Evolutionary conservation across 2,797 vertebrate genomes (phyloP).

Genomic region (Scolopax rusticola): DNA sequence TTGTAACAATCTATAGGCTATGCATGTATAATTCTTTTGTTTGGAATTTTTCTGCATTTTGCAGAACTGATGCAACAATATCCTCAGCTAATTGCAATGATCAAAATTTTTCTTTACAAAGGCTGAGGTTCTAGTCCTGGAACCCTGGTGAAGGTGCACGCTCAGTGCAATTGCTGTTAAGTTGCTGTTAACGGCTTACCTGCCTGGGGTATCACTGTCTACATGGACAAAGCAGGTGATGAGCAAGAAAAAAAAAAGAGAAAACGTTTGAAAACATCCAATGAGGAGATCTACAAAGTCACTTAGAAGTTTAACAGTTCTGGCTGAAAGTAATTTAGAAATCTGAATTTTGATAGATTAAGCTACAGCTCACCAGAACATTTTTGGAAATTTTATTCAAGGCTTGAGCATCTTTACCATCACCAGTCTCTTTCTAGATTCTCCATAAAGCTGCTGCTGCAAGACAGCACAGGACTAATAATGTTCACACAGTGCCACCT

Average conservation of each 20-base stretch:
- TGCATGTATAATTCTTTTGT: neutral
- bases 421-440: neutral
- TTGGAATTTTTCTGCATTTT: neutral
- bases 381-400: neutral
- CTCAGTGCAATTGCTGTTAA: neutral
- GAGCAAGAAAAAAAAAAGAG: neutral
- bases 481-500: neutral
- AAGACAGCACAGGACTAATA: neutral
- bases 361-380: neutral
- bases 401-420: neutral
- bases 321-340: neutral
- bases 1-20: neutral
- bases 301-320: neutral
- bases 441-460: neutral
- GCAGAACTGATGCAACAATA: neutral
- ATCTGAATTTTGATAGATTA: neutral
- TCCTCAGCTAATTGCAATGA: neutral
- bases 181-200: neutral
- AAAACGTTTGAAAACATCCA: neutral
- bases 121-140: neutral
- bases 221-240: neutral
- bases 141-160: neutral
- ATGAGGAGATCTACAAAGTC: neutral
- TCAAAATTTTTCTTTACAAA: neutral
- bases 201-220: neutral